Conservation (phyloP, 2,113 vertebrate genomes). For the Riparia riparia region DNA sequence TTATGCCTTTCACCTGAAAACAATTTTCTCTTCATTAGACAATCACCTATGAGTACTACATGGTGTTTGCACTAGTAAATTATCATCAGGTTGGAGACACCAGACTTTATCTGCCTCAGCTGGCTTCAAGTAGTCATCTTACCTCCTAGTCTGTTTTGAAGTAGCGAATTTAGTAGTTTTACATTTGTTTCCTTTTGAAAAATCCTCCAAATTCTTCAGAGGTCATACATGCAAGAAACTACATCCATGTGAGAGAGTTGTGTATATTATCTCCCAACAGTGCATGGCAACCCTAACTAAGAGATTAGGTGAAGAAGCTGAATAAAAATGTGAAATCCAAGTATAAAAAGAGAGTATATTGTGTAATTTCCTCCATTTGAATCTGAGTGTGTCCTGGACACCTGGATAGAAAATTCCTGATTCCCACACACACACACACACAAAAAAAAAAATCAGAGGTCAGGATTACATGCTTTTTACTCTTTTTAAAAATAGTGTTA, state of each 20-base stretch:
- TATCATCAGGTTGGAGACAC: not conserved
- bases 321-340: not conserved
- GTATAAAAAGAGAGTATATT: not conserved
- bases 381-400: not conserved
- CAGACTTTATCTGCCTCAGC: not conserved
- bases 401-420: not conserved
- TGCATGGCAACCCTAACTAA: not conserved
- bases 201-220: not conserved
- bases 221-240: not conserved
- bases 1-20: conserved; percentile 24
- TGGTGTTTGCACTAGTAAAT: not conserved
- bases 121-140: not conserved
- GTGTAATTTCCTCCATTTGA: not conserved
- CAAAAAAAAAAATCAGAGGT: not conserved
- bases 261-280: not conserved
- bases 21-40: conserved; percentile 30
- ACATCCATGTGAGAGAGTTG: not conserved
- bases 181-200: not conserved
- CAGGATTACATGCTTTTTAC: not conserved
- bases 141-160: not conserved
- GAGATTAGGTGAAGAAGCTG: not conserved
- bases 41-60: not conserved
- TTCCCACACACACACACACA: too few species aligned
- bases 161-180: not conserved
- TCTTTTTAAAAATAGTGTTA: not conserved